phyloP scores from a whole-genome alignment of 2,888 invertebrate genomes.

The Smittia aterrima region DNA sequence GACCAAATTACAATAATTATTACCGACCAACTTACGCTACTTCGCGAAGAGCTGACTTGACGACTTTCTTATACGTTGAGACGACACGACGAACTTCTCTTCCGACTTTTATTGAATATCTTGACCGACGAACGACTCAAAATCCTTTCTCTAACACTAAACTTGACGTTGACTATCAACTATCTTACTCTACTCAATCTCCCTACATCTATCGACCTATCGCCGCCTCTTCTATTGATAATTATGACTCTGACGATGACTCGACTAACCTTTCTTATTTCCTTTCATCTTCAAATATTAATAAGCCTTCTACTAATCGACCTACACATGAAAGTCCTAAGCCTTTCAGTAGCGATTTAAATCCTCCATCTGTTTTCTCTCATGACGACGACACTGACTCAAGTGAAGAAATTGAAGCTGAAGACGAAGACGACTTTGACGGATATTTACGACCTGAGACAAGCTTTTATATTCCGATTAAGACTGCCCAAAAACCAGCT shows the following conservation, averaged over 20 bases:
- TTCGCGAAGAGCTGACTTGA: slow-evolving; percentile 43
- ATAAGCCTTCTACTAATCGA: slow-evolving; percentile 15
- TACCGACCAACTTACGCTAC: slow-evolving; percentile 45
- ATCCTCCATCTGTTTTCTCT: slow-evolving; percentile 13
- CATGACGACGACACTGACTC: background rate
- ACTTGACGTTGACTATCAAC: background rate
- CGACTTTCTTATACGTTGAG: slow-evolving; percentile 42
- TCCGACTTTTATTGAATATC: background rate
- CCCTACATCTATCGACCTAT: background rate
- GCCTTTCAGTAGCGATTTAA: background rate
- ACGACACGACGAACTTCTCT: slow-evolving; percentile 42
- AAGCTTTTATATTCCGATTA: slow-evolving; percentile 45
- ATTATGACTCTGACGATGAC: slow-evolving; percentile 1
- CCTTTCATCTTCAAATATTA: slow-evolving; percentile 31
- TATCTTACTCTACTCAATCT: slow-evolving; percentile 18
- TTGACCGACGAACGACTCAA: background rate
- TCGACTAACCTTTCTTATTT: slow-evolving; percentile 29
- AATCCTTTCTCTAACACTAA: background rate
- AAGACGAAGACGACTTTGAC: slow-evolving; percentile 46
- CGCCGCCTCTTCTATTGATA: slow-evolving; percentile 7
- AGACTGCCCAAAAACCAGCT: slow-evolving; percentile 42
- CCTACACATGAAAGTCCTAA: background rate
- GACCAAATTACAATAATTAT: slow-evolving; percentile 49
- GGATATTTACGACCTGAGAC: slow-evolving; percentile 50
- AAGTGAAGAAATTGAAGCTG: background rate